Evolutionary conservation across 1,140 invertebrate species (phyloP), one percentile per base, ranked within the genome.

Genomic region (Temnothorax nylanderi): DNA sequence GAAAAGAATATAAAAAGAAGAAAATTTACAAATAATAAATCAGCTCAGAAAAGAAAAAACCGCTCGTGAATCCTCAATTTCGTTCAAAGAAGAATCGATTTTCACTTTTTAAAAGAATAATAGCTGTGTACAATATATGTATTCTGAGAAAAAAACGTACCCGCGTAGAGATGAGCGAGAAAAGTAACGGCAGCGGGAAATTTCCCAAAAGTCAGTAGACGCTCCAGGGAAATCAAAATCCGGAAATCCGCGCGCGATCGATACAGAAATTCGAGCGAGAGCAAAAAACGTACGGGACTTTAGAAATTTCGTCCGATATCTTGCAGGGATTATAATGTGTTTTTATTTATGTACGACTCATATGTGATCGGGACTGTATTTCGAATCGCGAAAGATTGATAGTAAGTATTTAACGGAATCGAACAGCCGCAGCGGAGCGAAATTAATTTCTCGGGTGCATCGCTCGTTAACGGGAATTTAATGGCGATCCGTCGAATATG

Each of bases 361-460:
- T 6, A 6, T 6, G 37, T 32, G 37, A 81, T 56, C 47, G 49
- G 47, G n/a, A 54, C n/a, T 21, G n/a, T 54, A 16, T 80, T 51
- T n/a, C 13, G 34, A 80, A 71, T 71, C 51, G 10, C 64, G 21
- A 51, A 71, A 26, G 37, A 71, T 81, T 56, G 21, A 58, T 44
- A 58, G 78, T 81, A 44, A 58, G 78, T 81, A 44, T 81, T 81
- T 81, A 71, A 71, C 26, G 78, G 10, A 6, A 5, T 81, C 64
- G 21, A 78, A 80, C 62, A 54, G 47, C 16, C n/a, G 37, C 62
- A 18, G 34, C 32, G 26, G 34, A 7, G 64, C 64, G 78, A 71
- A 81, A 81, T 81, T 81, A 56, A 81, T 71, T 81, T 44, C 49
- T 71, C 78, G 47, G 16, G 11, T 32, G 47, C 64, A 65, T 80